Percentiles rank a stretch among this genome's conserved stretches.
These are phyloP conservation scores for Motacilla tschutschensis DNA, from an alignment of 2,113 vertebrate genomes.

Conservation along the genomic window DNA sequence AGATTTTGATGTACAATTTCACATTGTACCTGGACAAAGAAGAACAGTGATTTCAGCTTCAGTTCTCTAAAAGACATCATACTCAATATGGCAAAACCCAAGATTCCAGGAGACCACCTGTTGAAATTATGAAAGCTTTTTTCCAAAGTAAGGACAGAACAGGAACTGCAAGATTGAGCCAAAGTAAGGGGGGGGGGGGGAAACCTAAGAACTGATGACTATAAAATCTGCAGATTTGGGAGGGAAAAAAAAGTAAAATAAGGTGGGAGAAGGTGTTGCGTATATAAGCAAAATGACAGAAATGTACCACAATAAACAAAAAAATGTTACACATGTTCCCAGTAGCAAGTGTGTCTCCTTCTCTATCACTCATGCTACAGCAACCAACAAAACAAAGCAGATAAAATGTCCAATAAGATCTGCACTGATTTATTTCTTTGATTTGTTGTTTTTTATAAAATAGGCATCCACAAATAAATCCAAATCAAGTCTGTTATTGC, in stretches of 20 bases:
- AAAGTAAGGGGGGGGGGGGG: fast-evolving
- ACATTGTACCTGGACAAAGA: neutral
- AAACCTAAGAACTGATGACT: neutral
- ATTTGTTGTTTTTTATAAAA: slow-evolving; percentile 27
- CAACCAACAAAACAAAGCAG: neutral
- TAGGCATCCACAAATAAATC: slow-evolving; percentile 27
- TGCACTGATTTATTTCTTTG: slow-evolving; percentile 1
- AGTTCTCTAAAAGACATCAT: neutral
- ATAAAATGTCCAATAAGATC: neutral
- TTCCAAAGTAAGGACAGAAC: neutral
- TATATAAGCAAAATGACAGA: neutral
- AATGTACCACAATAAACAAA: neutral
- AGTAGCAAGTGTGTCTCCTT: neutral
- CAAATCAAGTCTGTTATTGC: slow-evolving; percentile 4
- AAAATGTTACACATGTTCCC: neutral
- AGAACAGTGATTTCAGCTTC: neutral
- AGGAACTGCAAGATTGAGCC: neutral
- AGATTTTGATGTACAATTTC: neutral
- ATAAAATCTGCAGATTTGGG: neutral
- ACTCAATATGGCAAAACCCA: neutral
- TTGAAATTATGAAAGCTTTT: neutral
- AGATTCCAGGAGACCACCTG: neutral
- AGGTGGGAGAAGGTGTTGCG: neutral
- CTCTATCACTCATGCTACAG: neutral
- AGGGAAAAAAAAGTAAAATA: neutral